Base-by-base conservation (phyloP, 2,797 vertebrate species). In the Schizopygopsis pylzovi region DNA sequence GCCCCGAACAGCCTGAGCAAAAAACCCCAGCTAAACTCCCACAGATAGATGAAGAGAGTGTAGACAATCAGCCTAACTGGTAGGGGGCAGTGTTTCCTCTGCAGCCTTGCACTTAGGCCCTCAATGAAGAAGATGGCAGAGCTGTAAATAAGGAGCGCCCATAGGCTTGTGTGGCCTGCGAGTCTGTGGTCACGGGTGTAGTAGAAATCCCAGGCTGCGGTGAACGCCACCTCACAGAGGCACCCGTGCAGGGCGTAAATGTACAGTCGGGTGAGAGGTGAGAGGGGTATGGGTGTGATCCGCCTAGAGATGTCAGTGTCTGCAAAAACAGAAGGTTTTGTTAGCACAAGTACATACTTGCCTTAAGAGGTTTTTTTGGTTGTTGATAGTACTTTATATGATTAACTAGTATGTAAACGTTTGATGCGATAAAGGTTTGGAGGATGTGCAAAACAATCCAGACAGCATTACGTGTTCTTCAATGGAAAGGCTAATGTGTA, bases 191-290 rank as follows among this genome's bases (percentile, higher is more conserved):
- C 95, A 56, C 2, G 86, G 22, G 86, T 93, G 85, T 91, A 84
- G 88, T 85, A 92, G 88, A 92, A 94, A 91, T 96, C 94, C 87
- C 87, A 95, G 33, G 88, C 86, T 0, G 96, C 94, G 0, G 96
- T 96, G 91, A 96, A 96, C 86, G 88, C 90, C 87, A 96, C 95
- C 90, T 96, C 96, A 54, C 95, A 96, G 13, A 96, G 88, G 86
- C 94, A 94, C 86, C 96, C 95, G 0, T 97, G 95, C 59, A 96
- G 91, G 0, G 94, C 94, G 33, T 97, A 97, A 83, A 96, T 89
- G 11, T 96, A 96, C 71, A 96, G 94, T 33, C 95, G 94, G 5
- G 75, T 61, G 0, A 91, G 47, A 3, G 90, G 49, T 4, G 93
- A 85, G 25, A 95, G 92, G n/a, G 91, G 87, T 6, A 39, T 56